Evolutionary conservation across 1,140 invertebrate genomes (phyloP).

Genomic region (Meloidogyne hapla): DNA sequence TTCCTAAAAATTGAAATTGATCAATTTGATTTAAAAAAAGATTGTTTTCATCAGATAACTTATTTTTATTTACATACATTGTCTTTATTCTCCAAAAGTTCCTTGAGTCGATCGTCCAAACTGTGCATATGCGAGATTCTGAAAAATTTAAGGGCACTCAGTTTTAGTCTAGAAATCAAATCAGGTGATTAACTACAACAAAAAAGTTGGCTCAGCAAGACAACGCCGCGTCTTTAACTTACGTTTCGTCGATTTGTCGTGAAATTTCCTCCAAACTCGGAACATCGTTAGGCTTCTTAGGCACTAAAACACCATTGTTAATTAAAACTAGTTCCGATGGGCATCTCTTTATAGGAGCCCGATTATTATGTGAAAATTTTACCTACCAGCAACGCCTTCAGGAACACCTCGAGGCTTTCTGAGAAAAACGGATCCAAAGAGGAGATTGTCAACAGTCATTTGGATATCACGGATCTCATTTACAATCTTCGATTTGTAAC

Average conservation of each 20-base stretch:
- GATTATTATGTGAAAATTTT: not conserved
- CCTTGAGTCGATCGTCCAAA: conserved; percentile 34
- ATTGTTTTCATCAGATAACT: no score
- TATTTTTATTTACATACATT: conserved; percentile 7
- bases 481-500: not conserved
- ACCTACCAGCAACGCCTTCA: conserved; percentile 19
- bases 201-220: no score
- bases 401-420: conserved; percentile 22
- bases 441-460: conserved; percentile 18
- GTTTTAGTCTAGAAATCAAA: no score
- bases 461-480: conserved; percentile 24
- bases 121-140: conserved; percentile 8
- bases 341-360: not conserved
- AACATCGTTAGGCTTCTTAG: conserved; percentile 25
- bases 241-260: conserved; percentile 33
- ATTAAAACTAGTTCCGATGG: no score
- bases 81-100: conserved; percentile 28
- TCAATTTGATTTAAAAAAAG: no score
- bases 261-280: conserved; percentile 24
- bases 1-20: conserved; percentile 24
- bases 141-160: not conserved
- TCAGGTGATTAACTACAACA: not conserved
- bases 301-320: conserved; percentile 22
- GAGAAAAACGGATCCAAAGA: conserved; percentile 39
- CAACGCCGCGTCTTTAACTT: not conserved